Conservation (phyloP, 2,797 vertebrate genomes). For the Fistularia commersonii region DNA sequence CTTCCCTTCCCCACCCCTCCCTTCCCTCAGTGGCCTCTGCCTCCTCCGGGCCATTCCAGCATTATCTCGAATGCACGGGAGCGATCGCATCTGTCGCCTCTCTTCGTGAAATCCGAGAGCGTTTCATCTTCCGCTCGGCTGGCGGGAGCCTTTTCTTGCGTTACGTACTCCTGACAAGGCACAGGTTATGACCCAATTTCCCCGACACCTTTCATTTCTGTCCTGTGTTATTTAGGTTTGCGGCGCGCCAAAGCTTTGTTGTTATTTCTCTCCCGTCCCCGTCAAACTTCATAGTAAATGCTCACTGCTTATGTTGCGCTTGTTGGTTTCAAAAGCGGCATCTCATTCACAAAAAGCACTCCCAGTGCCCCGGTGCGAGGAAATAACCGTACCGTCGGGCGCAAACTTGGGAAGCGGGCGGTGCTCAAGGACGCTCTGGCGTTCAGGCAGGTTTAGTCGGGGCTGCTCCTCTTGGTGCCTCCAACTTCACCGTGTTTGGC, state of each 20-base stretch:
- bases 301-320: too few relatives aligned
- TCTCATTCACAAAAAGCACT: too few relatives aligned
- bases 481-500: too few relatives aligned
- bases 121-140: conserved; percentile 42
- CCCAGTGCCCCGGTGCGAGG: too few relatives aligned
- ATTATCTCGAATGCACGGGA: conserved; percentile 46
- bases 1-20: conserved; percentile 24
- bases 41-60: conserved; percentile 36
- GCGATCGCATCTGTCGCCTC: conserved; percentile 45
- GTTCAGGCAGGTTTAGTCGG: too few relatives aligned
- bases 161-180: conserved; percentile 13
- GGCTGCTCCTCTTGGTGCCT: too few relatives aligned
- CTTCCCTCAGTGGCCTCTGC: conserved; percentile 14
- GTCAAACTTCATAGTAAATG: too few relatives aligned
- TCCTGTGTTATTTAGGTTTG: conserved; percentile 3
- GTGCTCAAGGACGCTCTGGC: too few relatives aligned
- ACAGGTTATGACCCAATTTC: conserved; percentile 40
- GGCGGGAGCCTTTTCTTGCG: conserved; percentile 14
- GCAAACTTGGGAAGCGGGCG: too few relatives aligned
- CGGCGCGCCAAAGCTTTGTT: not conserved
- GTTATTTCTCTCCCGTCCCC: conserved; percentile 6
- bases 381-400: too few relatives aligned
- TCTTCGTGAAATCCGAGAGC: conserved; percentile 45
- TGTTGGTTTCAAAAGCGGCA: too few relatives aligned
- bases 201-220: conserved; percentile 8